Evolutionary conservation across 2,797 vertebrate genomes (phyloP), one percentile per base, ranked within the genome.

Genomic region (Arremon brunneinucha): DNA sequence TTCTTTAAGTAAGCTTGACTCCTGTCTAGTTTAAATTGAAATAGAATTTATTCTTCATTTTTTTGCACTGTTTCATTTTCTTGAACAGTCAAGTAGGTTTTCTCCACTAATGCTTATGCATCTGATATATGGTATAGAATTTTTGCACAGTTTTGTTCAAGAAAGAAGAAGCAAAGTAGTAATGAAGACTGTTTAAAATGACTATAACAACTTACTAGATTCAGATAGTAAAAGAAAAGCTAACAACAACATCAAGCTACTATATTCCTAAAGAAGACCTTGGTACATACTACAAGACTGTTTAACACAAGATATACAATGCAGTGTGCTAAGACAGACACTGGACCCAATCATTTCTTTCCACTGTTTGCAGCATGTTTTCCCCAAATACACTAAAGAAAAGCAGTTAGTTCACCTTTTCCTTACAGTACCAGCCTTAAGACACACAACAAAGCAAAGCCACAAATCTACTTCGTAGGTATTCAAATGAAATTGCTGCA

Each of bases 281-380:
- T 39, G 28, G 47, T 60, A 26, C 3, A 2, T 56, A 53, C 20
- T 37, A 70, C 0, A 68, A 19, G 16, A 85, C 15, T 12, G 34
- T 76, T 76, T 39, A 41, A 89, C 26, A 57, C 14, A 47, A 59
- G 17, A 44, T 11, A 59, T 1, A 55, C 32, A 57, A 57, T 3
- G 30, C 8, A 10, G 5, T 41, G 8, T 22, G 12, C 39, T 52
- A 74, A 44, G n/a, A 81, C 39, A 80, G 67, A 47, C 20, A 76
- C 11, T n/a, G 21, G 11, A 37, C 2, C 6, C 0, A 46, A 26
- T 23, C 0, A 27, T 47, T 59, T 84, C 10, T 52, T 79, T 62
- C 44, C 8, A 4, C 39, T 52, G 14, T 59, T 65, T 20, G 32
- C 50, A 84, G 23, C 18, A 59, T 11, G 11, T 39, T 69, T 37